These are phyloP conservation scores for Leptinotarsa texana DNA, from an alignment of 1,140 invertebrate genomes.

Conservation along the genomic window DNA sequence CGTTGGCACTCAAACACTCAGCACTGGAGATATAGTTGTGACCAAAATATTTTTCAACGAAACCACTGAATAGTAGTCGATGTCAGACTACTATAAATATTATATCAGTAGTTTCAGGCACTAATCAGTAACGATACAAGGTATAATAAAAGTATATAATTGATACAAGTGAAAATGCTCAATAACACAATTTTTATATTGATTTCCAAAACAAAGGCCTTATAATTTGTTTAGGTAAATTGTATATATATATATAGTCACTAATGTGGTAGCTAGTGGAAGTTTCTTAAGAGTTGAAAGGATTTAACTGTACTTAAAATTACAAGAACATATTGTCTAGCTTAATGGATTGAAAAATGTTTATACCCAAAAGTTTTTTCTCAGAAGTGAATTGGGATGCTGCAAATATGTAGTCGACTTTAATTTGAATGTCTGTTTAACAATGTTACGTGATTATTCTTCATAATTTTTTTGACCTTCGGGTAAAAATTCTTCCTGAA, in stretches of 20 bases:
- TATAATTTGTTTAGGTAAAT: slow-evolving; percentile 13
- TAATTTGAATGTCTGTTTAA: too few species aligned
- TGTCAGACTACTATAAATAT: neutral
- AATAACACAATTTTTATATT: slow-evolving; percentile 24
- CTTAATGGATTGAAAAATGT: neutral
- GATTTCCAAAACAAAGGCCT: slow-evolving; percentile 16
- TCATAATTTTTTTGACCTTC: too few species aligned
- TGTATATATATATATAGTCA: slow-evolving; percentile 17
- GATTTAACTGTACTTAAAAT: neutral
- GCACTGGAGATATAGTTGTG: slow-evolving; percentile 92
- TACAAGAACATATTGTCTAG: neutral
- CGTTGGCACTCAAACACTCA: slow-evolving; percentile 78
- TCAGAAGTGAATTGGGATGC: too few species aligned
- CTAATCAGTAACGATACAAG: slow-evolving; percentile 19
- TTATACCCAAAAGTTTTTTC: too few species aligned
- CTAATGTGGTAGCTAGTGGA: neutral
- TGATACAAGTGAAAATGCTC: slow-evolving; percentile 13
- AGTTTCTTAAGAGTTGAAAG: neutral
- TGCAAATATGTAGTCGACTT: too few species aligned
- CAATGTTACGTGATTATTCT: too few species aligned
- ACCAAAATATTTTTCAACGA: slow-evolving; percentile 86
- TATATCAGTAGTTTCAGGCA: neutral
- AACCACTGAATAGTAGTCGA: slow-evolving; percentile 46
- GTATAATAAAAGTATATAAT: slow-evolving; percentile 22
- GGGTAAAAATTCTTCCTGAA: too few species aligned